phyloP scores from a whole-genome alignment of 1,140 invertebrate species.

The Lordiphosa collinella region DNA sequence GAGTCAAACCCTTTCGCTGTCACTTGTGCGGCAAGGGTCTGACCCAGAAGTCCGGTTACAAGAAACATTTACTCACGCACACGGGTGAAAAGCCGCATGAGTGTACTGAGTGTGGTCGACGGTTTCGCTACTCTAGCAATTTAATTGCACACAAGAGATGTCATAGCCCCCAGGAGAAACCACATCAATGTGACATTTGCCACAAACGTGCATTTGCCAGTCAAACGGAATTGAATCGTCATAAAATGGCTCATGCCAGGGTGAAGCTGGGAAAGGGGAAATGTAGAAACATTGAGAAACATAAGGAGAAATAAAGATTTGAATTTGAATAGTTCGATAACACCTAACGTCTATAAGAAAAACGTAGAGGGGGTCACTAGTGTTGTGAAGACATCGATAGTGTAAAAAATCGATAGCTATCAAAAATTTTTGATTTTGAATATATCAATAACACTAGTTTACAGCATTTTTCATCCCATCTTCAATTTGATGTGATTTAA shows the following conservation, averaged over 20 bases:
- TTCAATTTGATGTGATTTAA: too few relatives aligned
- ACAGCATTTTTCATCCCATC: too few relatives aligned
- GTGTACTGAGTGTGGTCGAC: constrained; percentile 45
- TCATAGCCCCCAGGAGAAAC: constrained; percentile 84
- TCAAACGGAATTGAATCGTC: constrained; percentile 36
- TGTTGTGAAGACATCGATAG: too few relatives aligned
- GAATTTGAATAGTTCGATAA: too few relatives aligned
- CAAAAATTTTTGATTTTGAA: too few relatives aligned
- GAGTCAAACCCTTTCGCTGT: constrained; percentile 54
- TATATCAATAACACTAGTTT: too few relatives aligned
- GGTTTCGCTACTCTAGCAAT: constrained; percentile 65
- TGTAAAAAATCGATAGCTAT: too few relatives aligned
- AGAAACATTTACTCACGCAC: constrained; percentile 68
- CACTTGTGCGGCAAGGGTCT: constrained; percentile 58
- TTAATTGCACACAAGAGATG: constrained; percentile 80
- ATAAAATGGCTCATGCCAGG: constrained; percentile 9
- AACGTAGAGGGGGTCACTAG: too few relatives aligned
- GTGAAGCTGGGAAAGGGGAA: too few relatives aligned
- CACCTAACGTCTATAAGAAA: too few relatives aligned
- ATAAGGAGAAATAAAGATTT: too few relatives aligned
- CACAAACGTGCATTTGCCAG: constrained; percentile 81
- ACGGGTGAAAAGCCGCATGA: constrained; percentile 58
- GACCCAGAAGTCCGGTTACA: constrained; percentile 66
- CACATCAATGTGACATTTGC: constrained; percentile 78
- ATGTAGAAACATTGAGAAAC: too few relatives aligned